Base-by-base conservation (phyloP, 2,888 invertebrate genomes). In the Calameuta filiformis region DNA sequence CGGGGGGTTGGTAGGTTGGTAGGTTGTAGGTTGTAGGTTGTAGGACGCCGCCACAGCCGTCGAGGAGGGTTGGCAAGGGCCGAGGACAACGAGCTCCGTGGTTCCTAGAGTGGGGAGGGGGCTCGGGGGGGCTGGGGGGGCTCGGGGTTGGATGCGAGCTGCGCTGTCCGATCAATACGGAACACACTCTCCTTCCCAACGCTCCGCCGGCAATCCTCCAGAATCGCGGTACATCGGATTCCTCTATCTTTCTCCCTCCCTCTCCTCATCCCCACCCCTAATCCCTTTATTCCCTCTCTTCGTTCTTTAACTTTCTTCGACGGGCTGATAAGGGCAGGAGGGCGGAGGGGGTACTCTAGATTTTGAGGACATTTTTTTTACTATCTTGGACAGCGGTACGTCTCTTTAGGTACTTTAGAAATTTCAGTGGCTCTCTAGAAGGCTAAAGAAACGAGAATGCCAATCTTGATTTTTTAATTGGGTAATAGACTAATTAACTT, bases 111-210 rank as follows among this genome's bases (percentile, higher is more conserved):
- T 30, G 82, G 81, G 76, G 76, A n/a, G 75, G 73, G 75, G 77
- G 3, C 33, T 33, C 35, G 73, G 0, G 37, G 37, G 37, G 12
- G 4, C 4, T 3, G 3, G 12, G 40, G 15, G 4, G 40, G 23
- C 40, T 23, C 40, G 40, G 40, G 40, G 23, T 56, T 56, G 40
- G 40, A 56, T 56, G 40, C 40, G 40, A 56, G 40, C 40, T 82
- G 82, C 83, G 81, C 77, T 81, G 82, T 84, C 81, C 83, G 84
- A 84, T 84, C 84, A 84, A 84, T 84, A 84, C 83, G 80, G 82
- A 79, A 84, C 82, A 77, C 81, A 83, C 82, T 81, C 81, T 80
- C 82, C 81, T 83, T 80, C 83, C 80, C 78, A 77, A 71, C 71
- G n/a, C 31, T 71, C 34, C 34, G 31, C 15, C 34, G 11, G 31